Evolutionary conservation across 2,888 invertebrate genomes (phyloP).

Genomic region (Allolobophora icterica): DNA sequence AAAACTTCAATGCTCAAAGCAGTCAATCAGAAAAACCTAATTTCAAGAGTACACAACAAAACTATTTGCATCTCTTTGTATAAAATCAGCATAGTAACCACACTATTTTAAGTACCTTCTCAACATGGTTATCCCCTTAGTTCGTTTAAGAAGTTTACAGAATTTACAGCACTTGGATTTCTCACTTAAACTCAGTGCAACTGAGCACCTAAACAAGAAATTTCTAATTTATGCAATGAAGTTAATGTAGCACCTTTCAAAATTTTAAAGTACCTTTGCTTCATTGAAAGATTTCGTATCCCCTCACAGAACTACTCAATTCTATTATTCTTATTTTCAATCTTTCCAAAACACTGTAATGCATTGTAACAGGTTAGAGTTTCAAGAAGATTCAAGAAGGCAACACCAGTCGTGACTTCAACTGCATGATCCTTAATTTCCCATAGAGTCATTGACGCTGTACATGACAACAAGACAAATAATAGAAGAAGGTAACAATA

Average conservation of each 20-base stretch:
- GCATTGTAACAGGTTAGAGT: not conserved
- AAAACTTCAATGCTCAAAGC: constrained; percentile 23
- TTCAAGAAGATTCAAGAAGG: not conserved
- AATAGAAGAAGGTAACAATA: not conserved
- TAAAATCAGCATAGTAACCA: not conserved
- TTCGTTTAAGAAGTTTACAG: not conserved
- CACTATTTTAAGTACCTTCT: not conserved
- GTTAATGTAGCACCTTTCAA: not conserved
- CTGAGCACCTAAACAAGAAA: not conserved
- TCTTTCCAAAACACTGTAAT: not conserved
- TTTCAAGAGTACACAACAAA: not conserved
- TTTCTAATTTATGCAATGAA: not conserved
- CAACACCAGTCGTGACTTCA: not conserved
- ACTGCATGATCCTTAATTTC: not conserved
- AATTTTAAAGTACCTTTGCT: not conserved
- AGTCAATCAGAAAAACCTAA: not conserved
- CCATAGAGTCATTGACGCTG: not conserved
- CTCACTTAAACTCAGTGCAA: not conserved
- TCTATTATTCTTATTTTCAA: not conserved
- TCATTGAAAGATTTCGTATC: not conserved
- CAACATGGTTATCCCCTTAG: not conserved
- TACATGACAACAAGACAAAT: not conserved
- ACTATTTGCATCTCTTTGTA: not conserved
- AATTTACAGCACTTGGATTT: not conserved
- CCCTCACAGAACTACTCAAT: not conserved